phyloP scores from a whole-genome alignment of 2,888 invertebrate genomes.

The Falcaria lacertinaria region DNA sequence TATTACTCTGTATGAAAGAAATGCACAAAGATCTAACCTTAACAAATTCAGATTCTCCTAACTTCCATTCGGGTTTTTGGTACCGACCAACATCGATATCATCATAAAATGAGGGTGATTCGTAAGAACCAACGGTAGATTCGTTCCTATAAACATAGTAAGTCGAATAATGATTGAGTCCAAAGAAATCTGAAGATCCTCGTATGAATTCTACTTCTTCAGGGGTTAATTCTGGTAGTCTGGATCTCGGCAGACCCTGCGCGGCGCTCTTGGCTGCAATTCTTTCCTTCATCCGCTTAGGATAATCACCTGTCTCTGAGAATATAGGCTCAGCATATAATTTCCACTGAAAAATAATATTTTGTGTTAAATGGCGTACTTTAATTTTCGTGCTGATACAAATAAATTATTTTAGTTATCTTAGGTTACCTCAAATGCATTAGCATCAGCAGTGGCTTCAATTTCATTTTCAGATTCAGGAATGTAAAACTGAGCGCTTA shows the following conservation, averaged over 20 bases:
- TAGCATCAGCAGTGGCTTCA: slow-evolving; percentile 51
- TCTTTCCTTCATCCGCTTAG: slow-evolving; percentile 76
- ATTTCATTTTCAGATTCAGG: slow-evolving; percentile 67
- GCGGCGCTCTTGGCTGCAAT: slow-evolving; percentile 75
- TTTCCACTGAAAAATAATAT: slow-evolving; percentile 55
- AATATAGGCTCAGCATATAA: slow-evolving; percentile 82
- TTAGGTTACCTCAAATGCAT: slow-evolving; percentile 73
- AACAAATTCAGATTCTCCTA: slow-evolving; percentile 13
- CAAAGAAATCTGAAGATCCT: slow-evolving; percentile 83
- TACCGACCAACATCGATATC: slow-evolving; percentile 25
- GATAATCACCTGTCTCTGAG: slow-evolving; percentile 80
- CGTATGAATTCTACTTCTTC: slow-evolving; percentile 80
- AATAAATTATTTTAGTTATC: no score
- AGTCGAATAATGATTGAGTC: slow-evolving; percentile 84
- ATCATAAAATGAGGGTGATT: slow-evolving; percentile 30
- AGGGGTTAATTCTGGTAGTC: slow-evolving; percentile 78
- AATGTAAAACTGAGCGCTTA: slow-evolving; percentile 46
- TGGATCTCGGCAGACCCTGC: slow-evolving; percentile 77
- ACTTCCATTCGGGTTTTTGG: slow-evolving; percentile 18
- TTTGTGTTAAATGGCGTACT: slow-evolving; percentile 9
- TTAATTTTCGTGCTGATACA: neutral
- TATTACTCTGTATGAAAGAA: no score
- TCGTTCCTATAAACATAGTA: slow-evolving; percentile 52
- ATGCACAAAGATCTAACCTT: slow-evolving; percentile 11
- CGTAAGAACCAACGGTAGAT: slow-evolving; percentile 18